Evolutionary conservation across 2,888 invertebrate species (phyloP).

Genomic region (Drosophila nr. fundita): DNA sequence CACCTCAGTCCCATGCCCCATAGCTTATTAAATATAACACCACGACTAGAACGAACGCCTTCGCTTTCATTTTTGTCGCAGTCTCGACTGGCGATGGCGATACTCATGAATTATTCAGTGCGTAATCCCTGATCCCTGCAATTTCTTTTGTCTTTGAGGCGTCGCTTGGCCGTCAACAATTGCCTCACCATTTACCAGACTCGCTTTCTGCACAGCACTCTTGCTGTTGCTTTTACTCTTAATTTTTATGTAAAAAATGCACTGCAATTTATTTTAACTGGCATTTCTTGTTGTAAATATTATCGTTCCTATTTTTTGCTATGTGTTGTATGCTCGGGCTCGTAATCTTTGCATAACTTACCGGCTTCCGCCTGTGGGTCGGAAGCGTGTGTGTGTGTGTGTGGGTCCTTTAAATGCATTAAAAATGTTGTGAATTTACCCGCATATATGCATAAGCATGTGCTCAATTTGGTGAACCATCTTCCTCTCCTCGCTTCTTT

Average conservation of each 20-base stretch:
- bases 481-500: neutral
- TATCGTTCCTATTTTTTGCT: constrained; percentile 23
- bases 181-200: constrained; percentile 4
- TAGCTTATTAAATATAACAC: constrained; percentile 74
- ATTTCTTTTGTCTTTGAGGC: constrained; percentile 58
- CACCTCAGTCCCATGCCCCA: neutral
- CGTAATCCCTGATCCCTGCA: constrained; percentile 58
- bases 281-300: constrained; percentile 43
- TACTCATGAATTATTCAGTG: constrained; percentile 77
- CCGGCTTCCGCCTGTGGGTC: constrained; percentile 15
- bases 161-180: constrained; percentile 26
- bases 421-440: constrained; percentile 50
- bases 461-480: neutral
- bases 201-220: neutral
- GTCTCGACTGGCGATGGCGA: constrained; percentile 31
- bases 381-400: constrained; percentile 16
- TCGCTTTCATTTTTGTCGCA: constrained; percentile 28
- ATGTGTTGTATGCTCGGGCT: constrained; percentile 36
- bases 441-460: constrained; percentile 48
- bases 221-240: constrained; percentile 43
- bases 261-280: constrained; percentile 76
- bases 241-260: constrained; percentile 72
- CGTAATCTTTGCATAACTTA: constrained; percentile 64
- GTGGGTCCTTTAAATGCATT: constrained; percentile 59
- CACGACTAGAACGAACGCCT: constrained; percentile 24